Evolutionary conservation across 2,888 invertebrate species (phyloP).

Genomic region (Deroplatys truncata): DNA sequence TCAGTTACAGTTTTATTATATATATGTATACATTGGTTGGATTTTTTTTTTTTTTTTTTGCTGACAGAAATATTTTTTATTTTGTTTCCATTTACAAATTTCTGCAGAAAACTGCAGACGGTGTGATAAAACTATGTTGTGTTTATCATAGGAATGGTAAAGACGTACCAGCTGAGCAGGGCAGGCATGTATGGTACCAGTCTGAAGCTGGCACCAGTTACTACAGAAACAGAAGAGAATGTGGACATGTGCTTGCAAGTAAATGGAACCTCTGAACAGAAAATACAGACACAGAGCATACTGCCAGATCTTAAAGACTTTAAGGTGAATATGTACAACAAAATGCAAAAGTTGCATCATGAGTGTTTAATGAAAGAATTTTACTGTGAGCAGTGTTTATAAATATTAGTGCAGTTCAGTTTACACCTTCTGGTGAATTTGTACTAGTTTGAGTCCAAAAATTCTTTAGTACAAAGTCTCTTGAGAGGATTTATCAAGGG

Average conservation of each 20-base stretch:
- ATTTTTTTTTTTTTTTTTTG: too few species aligned
- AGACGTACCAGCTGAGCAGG: constrained; percentile 75
- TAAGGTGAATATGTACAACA: constrained; percentile 44
- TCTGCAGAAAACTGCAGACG: neutral
- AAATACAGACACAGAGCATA: constrained; percentile 68
- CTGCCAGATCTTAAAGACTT: constrained; percentile 79
- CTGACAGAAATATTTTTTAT: too few species aligned
- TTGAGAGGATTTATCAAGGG: too few species aligned
- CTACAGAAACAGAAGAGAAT: constrained; percentile 69
- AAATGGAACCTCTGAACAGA: constrained; percentile 63
- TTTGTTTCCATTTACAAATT: neutral
- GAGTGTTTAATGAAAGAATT: too few species aligned
- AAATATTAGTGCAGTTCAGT: too few species aligned
- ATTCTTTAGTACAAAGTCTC: too few species aligned
- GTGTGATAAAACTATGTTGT: neutral
- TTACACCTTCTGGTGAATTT: too few species aligned
- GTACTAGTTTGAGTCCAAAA: too few species aligned
- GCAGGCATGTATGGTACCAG: constrained; percentile 64
- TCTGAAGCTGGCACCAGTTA: constrained; percentile 81
- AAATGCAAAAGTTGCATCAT: neutral
- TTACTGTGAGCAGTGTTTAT: too few species aligned
- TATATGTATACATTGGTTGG: too few species aligned
- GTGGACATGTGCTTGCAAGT: constrained; percentile 76
- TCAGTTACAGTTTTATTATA: too few species aligned
- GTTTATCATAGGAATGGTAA: constrained; percentile 64